phyloP scores from a whole-genome alignment of 1,140 invertebrate species.

The Bombyx mandarina region DNA sequence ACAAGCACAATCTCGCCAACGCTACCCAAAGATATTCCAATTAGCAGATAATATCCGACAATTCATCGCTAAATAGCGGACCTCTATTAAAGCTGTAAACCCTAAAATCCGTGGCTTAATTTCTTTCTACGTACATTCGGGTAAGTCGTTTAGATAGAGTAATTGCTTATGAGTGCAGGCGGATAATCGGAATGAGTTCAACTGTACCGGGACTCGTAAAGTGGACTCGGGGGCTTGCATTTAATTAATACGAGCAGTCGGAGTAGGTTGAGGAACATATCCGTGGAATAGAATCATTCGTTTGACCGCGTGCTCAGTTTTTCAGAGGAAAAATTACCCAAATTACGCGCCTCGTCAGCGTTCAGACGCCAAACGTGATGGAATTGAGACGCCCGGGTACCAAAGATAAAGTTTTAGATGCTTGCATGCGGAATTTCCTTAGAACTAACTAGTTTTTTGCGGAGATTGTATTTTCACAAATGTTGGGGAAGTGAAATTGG shows the following conservation, averaged over 20 bases:
- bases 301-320: constrained; percentile 46
- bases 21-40: background rate
- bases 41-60: constrained; percentile 15
- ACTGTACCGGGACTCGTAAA: constrained; percentile 54
- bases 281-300: constrained; percentile 49
- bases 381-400: too few species aligned
- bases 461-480: too few species aligned
- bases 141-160: constrained; percentile 51
- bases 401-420: too few species aligned
- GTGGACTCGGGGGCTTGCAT: constrained; percentile 63
- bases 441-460: too few species aligned
- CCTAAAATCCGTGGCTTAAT: constrained; percentile 44
- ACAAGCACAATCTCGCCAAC: too few species aligned
- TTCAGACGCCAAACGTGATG: too few species aligned
- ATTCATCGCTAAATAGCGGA: constrained; percentile 23
- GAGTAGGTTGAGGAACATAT: constrained; percentile 50
- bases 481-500: too few species aligned
- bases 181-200: constrained; percentile 61
- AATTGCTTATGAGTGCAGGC: constrained; percentile 66
- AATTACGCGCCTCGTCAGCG: constrained; percentile 16
- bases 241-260: constrained; percentile 61
- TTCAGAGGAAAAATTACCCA: constrained; percentile 35
- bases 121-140: constrained; percentile 52
- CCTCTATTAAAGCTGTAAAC: constrained; percentile 34
- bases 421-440: too few species aligned